These are phyloP conservation scores for Chloroceryle amazona DNA, from an alignment of 2,797 vertebrate genomes.

Conservation along the genomic window DNA sequence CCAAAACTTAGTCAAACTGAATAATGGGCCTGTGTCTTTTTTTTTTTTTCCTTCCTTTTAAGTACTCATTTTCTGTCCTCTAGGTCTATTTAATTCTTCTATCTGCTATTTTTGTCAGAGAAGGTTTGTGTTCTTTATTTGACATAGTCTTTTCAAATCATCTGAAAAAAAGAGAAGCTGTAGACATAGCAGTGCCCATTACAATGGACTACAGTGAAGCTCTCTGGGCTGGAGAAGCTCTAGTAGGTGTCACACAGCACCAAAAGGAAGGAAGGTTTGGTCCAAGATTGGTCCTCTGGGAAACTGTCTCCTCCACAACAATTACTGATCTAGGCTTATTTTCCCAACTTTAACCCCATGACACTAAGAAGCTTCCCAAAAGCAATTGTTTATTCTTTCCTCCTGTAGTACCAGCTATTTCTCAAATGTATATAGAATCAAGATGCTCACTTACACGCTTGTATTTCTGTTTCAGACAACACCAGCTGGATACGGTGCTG, in stretches of 20 bases:
- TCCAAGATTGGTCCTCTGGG: neutral
- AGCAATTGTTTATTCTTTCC: neutral
- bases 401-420: neutral
- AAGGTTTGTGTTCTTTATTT: neutral
- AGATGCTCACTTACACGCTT: neutral
- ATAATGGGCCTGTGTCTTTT: neutral
- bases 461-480: neutral
- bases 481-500: neutral
- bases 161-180: neutral
- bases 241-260: neutral
- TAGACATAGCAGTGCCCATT: neutral
- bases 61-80: conserved; percentile 11
- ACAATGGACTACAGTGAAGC: neutral
- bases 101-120: conserved; percentile 23
- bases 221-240: neutral
- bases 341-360: neutral
- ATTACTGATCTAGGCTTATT: neutral
- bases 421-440: neutral
- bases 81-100: conserved; percentile 20
- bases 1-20: conserved; percentile 3
- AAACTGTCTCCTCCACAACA: neutral
- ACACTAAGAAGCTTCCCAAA: neutral
- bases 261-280: neutral
- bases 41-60: neutral
- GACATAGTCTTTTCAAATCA: neutral